Evolutionary conservation across 2,888 invertebrate species (phyloP).

Genomic region (Lasiommata megera): DNA sequence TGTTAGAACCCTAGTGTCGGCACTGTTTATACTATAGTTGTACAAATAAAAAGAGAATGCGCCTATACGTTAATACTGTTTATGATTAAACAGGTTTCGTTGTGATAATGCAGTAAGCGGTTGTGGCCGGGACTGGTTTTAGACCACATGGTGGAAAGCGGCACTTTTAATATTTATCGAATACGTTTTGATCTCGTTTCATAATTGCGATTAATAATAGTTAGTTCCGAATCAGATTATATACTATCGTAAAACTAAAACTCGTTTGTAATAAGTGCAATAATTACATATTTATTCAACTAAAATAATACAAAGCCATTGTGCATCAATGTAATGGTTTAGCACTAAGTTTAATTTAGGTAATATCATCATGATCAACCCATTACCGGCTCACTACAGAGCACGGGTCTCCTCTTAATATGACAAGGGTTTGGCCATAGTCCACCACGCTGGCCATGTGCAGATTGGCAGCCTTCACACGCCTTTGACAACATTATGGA

Average conservation of each 20-base stretch:
- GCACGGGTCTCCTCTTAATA: no score
- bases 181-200: slow-evolving; percentile 13
- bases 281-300: no score
- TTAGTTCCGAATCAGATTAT: background rate
- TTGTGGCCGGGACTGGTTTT: slow-evolving; percentile 31
- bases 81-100: slow-evolving; percentile 34
- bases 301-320: no score
- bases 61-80: slow-evolving; percentile 21
- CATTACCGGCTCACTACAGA: no score
- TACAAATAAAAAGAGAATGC: slow-evolving; percentile 15
- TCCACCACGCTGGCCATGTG: no score
- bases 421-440: no score
- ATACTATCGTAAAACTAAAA: background rate
- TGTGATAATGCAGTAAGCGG: slow-evolving; percentile 29
- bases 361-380: no score
- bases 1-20: background rate
- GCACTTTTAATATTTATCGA: slow-evolving; percentile 16
- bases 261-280: background rate
- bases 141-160: slow-evolving; percentile 34
- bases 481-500: no score
- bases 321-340: no score
- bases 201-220: background rate
- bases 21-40: background rate
- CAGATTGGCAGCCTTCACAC: no score
- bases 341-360: no score